phyloP scores from a whole-genome alignment of 2,888 invertebrate species.

The Parnassius smintheus region DNA sequence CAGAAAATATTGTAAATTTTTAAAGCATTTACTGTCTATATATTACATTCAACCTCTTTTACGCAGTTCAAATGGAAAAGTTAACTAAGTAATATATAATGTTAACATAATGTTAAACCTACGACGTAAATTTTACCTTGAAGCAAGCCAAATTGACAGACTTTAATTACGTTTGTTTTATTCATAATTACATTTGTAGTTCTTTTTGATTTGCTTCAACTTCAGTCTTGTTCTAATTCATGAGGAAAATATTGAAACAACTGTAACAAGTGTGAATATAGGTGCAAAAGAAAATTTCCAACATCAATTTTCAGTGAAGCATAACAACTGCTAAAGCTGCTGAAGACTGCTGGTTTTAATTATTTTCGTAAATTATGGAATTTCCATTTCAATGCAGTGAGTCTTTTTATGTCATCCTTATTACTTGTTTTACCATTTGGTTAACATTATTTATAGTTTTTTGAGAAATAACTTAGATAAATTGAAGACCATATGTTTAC shows the following conservation, averaged over 20 bases:
- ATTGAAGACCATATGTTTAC: slow-evolving; percentile 24
- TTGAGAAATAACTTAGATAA: slow-evolving; percentile 12
- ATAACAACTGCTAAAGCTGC: slow-evolving; percentile 45
- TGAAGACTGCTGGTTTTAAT: slow-evolving; percentile 28
- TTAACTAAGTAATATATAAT: slow-evolving; percentile 25
- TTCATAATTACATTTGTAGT: slow-evolving; percentile 38
- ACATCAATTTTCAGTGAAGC: slow-evolving; percentile 63
- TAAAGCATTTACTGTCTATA: slow-evolving; percentile 37
- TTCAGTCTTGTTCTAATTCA: slow-evolving; percentile 54
- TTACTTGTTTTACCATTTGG: slow-evolving; percentile 15
- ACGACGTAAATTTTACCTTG: slow-evolving; percentile 48
- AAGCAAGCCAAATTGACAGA: slow-evolving; percentile 37
- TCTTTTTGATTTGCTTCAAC: slow-evolving; percentile 49
- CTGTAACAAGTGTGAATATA: slow-evolving; percentile 57
- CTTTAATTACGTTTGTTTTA: slow-evolving; percentile 39
- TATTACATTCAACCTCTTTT: slow-evolving; percentile 40
- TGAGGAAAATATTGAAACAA: slow-evolving; percentile 36
- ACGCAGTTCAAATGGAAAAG: slow-evolving; percentile 35
- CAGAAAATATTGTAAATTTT: slow-evolving; percentile 3
- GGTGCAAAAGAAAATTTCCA: slow-evolving; percentile 45
- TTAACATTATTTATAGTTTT: neutral
- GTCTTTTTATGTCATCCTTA: slow-evolving; percentile 31
- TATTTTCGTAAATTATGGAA: slow-evolving; percentile 45
- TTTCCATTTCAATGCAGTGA: slow-evolving; percentile 64
- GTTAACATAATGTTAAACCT: slow-evolving; percentile 19